Base-by-base conservation (phyloP, 2,113 vertebrate species). In the Aphyosemion australe region DNA sequence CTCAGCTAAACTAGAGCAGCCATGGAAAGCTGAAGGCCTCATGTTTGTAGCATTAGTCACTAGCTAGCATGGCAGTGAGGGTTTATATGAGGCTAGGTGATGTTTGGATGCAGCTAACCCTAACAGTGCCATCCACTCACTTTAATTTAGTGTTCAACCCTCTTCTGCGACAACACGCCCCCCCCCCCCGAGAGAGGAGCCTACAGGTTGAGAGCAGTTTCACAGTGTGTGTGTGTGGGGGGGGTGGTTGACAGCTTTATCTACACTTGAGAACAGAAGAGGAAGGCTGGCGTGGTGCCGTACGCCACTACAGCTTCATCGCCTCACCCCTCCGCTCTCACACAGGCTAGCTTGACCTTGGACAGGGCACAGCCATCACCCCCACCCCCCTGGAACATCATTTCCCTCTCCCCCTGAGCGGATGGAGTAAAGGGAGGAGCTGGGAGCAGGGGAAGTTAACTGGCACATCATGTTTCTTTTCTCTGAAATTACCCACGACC, bases 301-400 rank as follows among this genome's bases (percentile, higher is more conserved):
- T 14, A 75, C 67, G 54, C 26, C 26, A 37, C 1, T 8, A 37
- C 65, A 64, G 80, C 74, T 72, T 26, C 26, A 72, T 74, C 70
- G 55, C 74, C 45, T 56, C 74, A 62, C 70, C 78, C 72, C 67
- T 26, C 77, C 70, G 76, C 79, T 13, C 41, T 72, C 79, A 80
- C 84, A 79, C 85, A 81, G 70, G 47, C 73, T 20, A 48, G 55
- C 66, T 66, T 64, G 83, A 91, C 87, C 77, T 85, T 87, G 83
- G 84, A 51, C 71, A 74, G 71, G 65, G 77, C 62, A 55, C 74
- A 56, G 61, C 55, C 50, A 34, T 51, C 72, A 45, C 56, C 6
- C n/a, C 20, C 16, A 16, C 18, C 14, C 50, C n/a, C 13, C 51
- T 1, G 34, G 6, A 37, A 10, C 34, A 37, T 26, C 31, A 2